phyloP scores from a whole-genome alignment of 1,140 invertebrate genomes.

The Olivierus martensii region DNA sequence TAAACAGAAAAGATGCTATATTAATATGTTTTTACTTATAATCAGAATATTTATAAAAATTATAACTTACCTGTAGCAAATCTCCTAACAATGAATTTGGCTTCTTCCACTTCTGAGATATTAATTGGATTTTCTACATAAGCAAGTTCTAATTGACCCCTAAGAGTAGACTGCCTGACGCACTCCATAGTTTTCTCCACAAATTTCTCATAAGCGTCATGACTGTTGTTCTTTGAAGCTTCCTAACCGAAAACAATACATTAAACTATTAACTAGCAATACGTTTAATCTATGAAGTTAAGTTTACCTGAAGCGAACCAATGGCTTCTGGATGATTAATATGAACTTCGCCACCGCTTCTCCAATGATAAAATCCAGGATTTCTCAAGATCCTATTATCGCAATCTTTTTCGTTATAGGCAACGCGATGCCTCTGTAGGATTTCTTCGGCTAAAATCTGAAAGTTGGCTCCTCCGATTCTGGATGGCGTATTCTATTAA shows the following conservation, averaged over 20 bases:
- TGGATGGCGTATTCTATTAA: slow-evolving; percentile 69
- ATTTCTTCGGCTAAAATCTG: slow-evolving; percentile 79
- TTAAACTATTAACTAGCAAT: neutral
- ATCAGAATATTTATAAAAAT: neutral
- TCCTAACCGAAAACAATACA: slow-evolving; percentile 38
- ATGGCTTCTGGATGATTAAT: slow-evolving; percentile 92
- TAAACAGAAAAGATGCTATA: slow-evolving; percentile 19
- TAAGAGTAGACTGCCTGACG: slow-evolving; percentile 71
- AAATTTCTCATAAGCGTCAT: slow-evolving; percentile 72
- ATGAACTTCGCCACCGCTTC: slow-evolving; percentile 93
- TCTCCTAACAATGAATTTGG: slow-evolving; percentile 87
- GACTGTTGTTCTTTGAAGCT: slow-evolving; percentile 66
- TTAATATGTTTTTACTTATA: neutral
- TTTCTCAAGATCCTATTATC: slow-evolving; percentile 72
- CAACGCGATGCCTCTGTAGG: slow-evolving; percentile 62
- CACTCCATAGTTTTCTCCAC: slow-evolving; percentile 74
- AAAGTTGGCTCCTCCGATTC: slow-evolving; percentile 86
- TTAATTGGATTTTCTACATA: slow-evolving; percentile 54
- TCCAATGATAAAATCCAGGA: slow-evolving; percentile 91
- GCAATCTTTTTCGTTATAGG: slow-evolving; percentile 50
- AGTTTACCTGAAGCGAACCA: slow-evolving; percentile 73
- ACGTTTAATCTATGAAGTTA: slow-evolving; percentile 2
- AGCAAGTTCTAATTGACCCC: slow-evolving; percentile 80
- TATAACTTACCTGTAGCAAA: slow-evolving; percentile 45
- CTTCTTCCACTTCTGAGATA: slow-evolving; percentile 75